Conservation (phyloP, 2,888 invertebrate species). For the Theristus sp. region DNA sequence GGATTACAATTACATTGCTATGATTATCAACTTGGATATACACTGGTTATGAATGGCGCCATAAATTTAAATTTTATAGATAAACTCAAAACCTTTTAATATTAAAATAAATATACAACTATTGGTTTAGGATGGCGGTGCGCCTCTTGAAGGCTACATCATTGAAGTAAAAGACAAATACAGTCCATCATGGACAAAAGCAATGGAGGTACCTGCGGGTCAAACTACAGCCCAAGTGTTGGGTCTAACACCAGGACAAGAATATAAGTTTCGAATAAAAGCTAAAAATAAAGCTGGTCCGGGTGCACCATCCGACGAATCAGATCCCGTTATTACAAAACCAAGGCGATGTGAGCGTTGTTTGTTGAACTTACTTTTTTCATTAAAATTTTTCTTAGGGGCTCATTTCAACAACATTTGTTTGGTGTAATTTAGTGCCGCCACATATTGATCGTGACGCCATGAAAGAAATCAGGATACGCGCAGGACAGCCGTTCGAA, state of each 20-base stretch:
- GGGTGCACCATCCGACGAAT: constrained; percentile 77
- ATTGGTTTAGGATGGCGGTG: constrained; percentile 97
- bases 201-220: not conserved
- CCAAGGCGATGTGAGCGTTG: constrained; percentile 44
- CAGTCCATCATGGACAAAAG: not conserved
- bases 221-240: constrained; percentile 45
- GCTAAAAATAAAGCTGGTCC: constrained; percentile 87
- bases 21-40: no score
- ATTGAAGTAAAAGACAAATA: constrained; percentile 65
- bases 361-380: not conserved
- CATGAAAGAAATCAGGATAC: constrained; percentile 31
- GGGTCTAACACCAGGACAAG: constrained; percentile 69
- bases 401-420: no score
- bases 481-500: constrained; percentile 34
- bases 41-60: no score
- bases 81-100: no score
- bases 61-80: no score
- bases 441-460: constrained; percentile 35
- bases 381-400: no score
- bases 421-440: constrained; percentile 33
- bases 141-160: constrained; percentile 82
- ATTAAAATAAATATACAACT: no score
- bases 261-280: constrained; percentile 78
- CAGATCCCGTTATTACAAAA: constrained; percentile 79
- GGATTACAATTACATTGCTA: no score